Evolutionary conservation across 2,797 vertebrate species (phyloP), one percentile per base, ranked within the genome.

Genomic region (Leptoclinus maculatus): DNA sequence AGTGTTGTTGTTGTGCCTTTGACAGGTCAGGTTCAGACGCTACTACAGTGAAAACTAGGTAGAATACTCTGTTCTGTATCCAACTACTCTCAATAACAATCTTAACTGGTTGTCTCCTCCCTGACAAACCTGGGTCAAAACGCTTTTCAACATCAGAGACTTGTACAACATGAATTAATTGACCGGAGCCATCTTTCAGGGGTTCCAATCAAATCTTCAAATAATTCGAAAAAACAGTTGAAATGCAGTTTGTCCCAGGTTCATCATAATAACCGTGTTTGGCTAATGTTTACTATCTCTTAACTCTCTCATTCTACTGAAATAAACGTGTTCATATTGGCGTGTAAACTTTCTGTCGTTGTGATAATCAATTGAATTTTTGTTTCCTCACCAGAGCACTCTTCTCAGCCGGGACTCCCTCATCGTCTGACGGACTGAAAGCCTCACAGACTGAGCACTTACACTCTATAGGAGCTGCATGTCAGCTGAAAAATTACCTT

Each of bases 361-460:
- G 23, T 58, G 80, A 57, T 72, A 14, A 72, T 76, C 29, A n/a
- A 32, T 58, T 25, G 8, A 8, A 54, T 49, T 17, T 58, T 51
- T 49, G 53, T 36, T 13, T 83, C 69, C 57, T 74, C 78, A 78
- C 53, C 91, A 95, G 94, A 90, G 57, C 88, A 95, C 94, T 6
- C 93, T 95, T 7, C 95, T 95, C 64, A 95, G 94, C 85, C 86
- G 95, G 80, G 95, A 95, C 71, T 95, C 94, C 16, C 95, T 96
- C 75, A 92, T 94, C 57, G 94, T 95, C 54, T 95, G 93, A 95
- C 45, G 9, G 21, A 51, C 72, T 66, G 32, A 71, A 36, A 66
- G 59, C n/a, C 66, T 21, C 70, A 45, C 41, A 51, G 75, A n/a
- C 65, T 27, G 58, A 68, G 27, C 41, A 21, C 72, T 7, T 56